Evolutionary conservation across 1,140 invertebrate genomes (phyloP).

Genomic region (Whitmania pigra): DNA sequence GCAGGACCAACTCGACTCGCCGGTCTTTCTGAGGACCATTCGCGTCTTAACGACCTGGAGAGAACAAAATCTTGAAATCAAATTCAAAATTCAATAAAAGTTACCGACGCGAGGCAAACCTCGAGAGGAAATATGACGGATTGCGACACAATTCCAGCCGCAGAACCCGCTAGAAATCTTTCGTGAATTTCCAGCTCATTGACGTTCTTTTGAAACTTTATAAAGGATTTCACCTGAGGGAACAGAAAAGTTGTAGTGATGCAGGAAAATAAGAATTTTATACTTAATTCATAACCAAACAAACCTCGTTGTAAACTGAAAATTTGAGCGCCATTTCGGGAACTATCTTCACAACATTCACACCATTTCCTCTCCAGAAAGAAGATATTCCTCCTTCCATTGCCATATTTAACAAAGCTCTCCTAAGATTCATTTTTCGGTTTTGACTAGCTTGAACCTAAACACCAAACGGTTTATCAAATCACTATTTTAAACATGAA

Average conservation of each 20-base stretch:
- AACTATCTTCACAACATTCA: slow-evolving; percentile 96
- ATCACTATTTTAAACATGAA: neutral
- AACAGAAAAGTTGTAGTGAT: neutral
- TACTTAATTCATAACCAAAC: slow-evolving; percentile 46
- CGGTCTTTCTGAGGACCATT: slow-evolving; percentile 83
- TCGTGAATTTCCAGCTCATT: slow-evolving; percentile 46
- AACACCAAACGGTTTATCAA: neutral
- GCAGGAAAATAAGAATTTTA: too few species aligned
- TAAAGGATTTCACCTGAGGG: neutral
- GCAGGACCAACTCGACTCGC: slow-evolving; percentile 72
- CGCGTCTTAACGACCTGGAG: slow-evolving; percentile 83
- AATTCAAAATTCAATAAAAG: neutral
- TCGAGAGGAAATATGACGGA: slow-evolving; percentile 93
- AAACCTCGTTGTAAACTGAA: slow-evolving; percentile 82
- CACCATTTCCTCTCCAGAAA: slow-evolving; percentile 93
- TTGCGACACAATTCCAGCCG: slow-evolving; percentile 87
- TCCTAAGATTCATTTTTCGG: neutral
- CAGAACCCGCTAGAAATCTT: slow-evolving; percentile 79
- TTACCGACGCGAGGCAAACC: slow-evolving; percentile 38
- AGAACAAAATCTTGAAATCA: neutral
- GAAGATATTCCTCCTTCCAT: slow-evolving; percentile 77
- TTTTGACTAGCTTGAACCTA: slow-evolving; percentile 2
- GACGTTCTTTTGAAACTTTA: slow-evolving; percentile 22
- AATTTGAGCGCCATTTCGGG: slow-evolving; percentile 96
- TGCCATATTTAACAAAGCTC: slow-evolving; percentile 50